These are phyloP conservation scores for Agonopterix heracliana DNA, from an alignment of 2,888 invertebrate species.

Conservation along the genomic window DNA sequence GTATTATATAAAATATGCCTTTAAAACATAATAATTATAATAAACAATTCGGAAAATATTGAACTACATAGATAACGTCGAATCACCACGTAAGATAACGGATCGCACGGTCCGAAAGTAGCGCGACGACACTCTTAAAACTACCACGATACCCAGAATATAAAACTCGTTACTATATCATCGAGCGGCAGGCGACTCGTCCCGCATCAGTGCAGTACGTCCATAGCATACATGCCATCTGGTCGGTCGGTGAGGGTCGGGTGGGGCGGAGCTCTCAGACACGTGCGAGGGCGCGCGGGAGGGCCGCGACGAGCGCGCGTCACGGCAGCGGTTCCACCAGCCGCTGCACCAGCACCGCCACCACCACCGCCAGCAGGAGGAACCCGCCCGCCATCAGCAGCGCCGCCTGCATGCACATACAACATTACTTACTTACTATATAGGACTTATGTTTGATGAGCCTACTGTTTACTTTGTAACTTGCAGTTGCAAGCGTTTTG, in stretches of 20 bases:
- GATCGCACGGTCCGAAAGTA: conserved; percentile 6
- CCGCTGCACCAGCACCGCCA: conserved; percentile 78
- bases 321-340: conserved; percentile 67
- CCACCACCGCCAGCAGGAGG: conserved; percentile 76
- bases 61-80: conserved; percentile 4
- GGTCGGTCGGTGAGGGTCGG: background rate
- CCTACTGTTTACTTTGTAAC: too few relatives aligned
- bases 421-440: conserved; percentile 68
- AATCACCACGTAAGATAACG: background rate
- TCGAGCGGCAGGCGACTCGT: background rate
- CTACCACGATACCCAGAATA: conserved; percentile 19
- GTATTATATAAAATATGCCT: conserved; percentile 3
- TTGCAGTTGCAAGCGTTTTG: too few relatives aligned
- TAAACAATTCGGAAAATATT: conserved; percentile 12
- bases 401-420: conserved; percentile 69
- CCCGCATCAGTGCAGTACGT: background rate
- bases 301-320: conserved; percentile 60
- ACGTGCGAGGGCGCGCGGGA: conserved; percentile 50
- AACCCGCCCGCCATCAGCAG: conserved; percentile 78
- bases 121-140: conserved; percentile 8
- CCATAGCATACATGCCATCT: background rate
- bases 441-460: too few relatives aligned
- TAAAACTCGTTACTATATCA: conserved; percentile 5
- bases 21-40: conserved; percentile 1
- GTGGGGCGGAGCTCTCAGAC: conserved; percentile 5